Base-by-base conservation (phyloP, 1,140 invertebrate genomes). In the Magallana gigas region DNA sequence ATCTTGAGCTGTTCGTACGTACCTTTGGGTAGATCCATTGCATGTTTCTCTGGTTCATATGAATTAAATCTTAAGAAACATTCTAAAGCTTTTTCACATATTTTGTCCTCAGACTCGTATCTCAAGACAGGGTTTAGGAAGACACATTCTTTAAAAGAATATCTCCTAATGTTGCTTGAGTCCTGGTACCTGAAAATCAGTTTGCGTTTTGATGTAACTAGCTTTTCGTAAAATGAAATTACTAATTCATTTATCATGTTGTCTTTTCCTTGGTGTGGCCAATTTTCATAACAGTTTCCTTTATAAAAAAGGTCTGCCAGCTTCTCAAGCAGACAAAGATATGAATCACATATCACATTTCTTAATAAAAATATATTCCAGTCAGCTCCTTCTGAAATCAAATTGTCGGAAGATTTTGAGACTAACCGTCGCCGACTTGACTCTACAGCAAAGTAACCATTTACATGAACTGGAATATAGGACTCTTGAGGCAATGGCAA, bases 401-500 rank as follows among this genome's bases (percentile, higher is more conserved):
- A 83, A 57, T 85, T 87, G 18, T 89, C 88, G 12, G 86, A 85
- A 60, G 16, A 81, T 12, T 59, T 89, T 60, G 36, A 60, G 16
- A 57, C 16, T 57, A 89, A 83, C 2, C 83, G n/a, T 18, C 83
- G 80, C 14, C 88, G 82, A 71, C 86, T 83, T 56, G 81, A 62
- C 12, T 62, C 83, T 7, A 89, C 88, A 14, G 85, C 64, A 86
- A 89, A 89, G 76, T 84, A 87, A n/a, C 85, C 88, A 80, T 86
- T 89, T 18, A 89, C 64, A 29, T 84, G 71, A n/a, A 89, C 36
- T 62, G 85, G 85, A 16, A 80, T 62, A 8, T 36, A n/a, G 5
- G 64, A 86, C 76, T 89, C 85, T 8, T 81, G 68, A 16, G 88
- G 88, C 57, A 89, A 85, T 29, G 88, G 88, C 5, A 89, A 57